Percentiles rank a stretch among this genome's conserved stretches.
These are phyloP conservation scores for Drosophila saltans DNA, from an alignment of 1,140 invertebrate genomes.

Conservation along the genomic window DNA sequence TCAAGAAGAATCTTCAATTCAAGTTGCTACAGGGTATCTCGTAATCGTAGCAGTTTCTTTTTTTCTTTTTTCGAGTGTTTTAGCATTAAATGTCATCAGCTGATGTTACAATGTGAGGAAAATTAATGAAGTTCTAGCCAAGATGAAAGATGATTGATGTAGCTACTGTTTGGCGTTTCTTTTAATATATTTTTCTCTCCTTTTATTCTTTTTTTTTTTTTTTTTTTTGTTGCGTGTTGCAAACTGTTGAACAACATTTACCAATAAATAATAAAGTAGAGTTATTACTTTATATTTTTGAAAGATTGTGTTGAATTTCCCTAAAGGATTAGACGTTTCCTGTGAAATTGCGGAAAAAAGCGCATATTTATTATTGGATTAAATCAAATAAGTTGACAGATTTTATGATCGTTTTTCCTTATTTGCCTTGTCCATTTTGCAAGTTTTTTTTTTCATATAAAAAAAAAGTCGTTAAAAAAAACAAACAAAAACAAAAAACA, in stretches of 20 bases:
- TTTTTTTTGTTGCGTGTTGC: neutral
- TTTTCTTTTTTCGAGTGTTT: conserved; percentile 13
- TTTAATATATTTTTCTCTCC: neutral
- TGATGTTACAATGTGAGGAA: conserved; percentile 43
- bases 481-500: neutral
- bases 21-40: neutral
- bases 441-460: too few relatives aligned
- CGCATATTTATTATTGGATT: conserved; percentile 2
- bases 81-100: conserved; percentile 59
- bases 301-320: neutral
- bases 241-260: conserved; percentile 3
- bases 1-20: too few relatives aligned
- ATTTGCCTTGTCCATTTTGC: neutral
- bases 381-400: neutral
- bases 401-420: neutral
- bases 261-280: conserved; percentile 11
- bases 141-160: conserved; percentile 57
- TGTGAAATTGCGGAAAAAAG: neutral
- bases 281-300: conserved; percentile 13
- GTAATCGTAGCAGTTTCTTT: neutral
- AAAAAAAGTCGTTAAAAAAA: too few relatives aligned
- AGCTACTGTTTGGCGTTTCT: conserved; percentile 15
- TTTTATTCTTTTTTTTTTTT: neutral
- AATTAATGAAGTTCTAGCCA: conserved; percentile 62
- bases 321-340: neutral